Percentiles rank a stretch among this genome's conserved stretches.
phyloP scores from a whole-genome alignment of 2,888 invertebrate species.

The Heteromurus nitidus region DNA sequence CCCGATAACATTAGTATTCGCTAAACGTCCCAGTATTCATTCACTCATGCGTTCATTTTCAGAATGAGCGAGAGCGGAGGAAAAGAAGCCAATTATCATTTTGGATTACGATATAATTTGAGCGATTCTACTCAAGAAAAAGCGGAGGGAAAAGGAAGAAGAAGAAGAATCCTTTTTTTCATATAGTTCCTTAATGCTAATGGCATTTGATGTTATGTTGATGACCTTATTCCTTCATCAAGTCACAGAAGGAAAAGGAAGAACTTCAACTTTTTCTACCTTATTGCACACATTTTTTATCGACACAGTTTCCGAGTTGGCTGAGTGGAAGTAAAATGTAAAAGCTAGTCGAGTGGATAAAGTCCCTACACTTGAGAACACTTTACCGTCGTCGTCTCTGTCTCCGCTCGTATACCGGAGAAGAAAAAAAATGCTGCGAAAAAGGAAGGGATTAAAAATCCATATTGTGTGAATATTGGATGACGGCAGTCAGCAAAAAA shows the following conservation, averaged over 20 bases:
- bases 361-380: too few relatives aligned
- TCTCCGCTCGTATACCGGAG: not conserved
- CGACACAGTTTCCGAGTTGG: too few relatives aligned
- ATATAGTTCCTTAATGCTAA: slow-evolving; percentile 29
- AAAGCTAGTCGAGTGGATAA: slow-evolving; percentile 19
- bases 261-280: not conserved
- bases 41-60: not conserved
- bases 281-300: too few relatives aligned
- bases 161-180: slow-evolving; percentile 21
- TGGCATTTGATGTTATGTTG: slow-evolving; percentile 23
- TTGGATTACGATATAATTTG: slow-evolving; percentile 41
- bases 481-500: not conserved
- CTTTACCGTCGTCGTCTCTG: not conserved
- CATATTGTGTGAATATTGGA: slow-evolving; percentile 8
- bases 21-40: not conserved
- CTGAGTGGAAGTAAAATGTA: too few relatives aligned
- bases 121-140: slow-evolving; percentile 20
- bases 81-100: slow-evolving; percentile 34
- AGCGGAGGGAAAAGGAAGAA: too few relatives aligned
- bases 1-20: not conserved
- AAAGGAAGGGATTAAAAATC: slow-evolving; percentile 29
- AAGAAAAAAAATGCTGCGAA: too few relatives aligned
- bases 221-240: slow-evolving; percentile 15
- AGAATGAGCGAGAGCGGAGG: too few relatives aligned
- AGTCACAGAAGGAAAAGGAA: slow-evolving; percentile 1